Conservation (phyloP, 2,797 vertebrate species). For the Sparus aurata region DNA sequence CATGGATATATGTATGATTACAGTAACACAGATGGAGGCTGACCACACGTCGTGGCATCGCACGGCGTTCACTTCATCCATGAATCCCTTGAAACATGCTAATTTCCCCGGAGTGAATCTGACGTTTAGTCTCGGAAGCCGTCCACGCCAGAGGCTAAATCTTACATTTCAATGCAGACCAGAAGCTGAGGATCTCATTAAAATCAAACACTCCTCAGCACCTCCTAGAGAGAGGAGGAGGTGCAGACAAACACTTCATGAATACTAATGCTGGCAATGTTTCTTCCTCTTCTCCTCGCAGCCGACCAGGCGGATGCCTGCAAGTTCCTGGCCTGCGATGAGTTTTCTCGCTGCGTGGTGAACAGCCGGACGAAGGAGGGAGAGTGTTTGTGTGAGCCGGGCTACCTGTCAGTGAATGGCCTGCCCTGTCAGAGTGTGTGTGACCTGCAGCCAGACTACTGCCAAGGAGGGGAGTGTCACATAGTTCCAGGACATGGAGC, state of each 20-base stretch:
- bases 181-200: conserved; percentile 62
- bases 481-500: conserved; percentile 85
- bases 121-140: conserved; percentile 36
- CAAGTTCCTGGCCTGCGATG: conserved; percentile 91
- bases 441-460: conserved; percentile 79
- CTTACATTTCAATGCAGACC: conserved; percentile 46
- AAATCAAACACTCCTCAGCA: conserved; percentile 55
- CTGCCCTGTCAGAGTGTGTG: conserved; percentile 88
- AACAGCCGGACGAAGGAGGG: conserved; percentile 86
- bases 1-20: background rate
- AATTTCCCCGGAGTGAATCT: conserved; percentile 37
- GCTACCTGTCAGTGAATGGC: conserved; percentile 81
- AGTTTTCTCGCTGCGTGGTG: conserved; percentile 86
- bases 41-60: conserved; percentile 11
- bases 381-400: conserved; percentile 86
- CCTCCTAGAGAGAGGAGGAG: conserved; percentile 31
- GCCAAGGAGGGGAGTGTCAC: conserved; percentile 84
- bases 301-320: conserved; percentile 91
- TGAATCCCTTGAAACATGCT: background rate
- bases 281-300: conserved; percentile 67
- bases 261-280: conserved; percentile 33
- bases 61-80: background rate
- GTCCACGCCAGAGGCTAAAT: conserved; percentile 34
- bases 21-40: background rate
- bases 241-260: conserved; percentile 2